Evolutionary conservation across 2,797 vertebrate genomes (phyloP).

Genomic region (Premnoplex brunnescens): DNA sequence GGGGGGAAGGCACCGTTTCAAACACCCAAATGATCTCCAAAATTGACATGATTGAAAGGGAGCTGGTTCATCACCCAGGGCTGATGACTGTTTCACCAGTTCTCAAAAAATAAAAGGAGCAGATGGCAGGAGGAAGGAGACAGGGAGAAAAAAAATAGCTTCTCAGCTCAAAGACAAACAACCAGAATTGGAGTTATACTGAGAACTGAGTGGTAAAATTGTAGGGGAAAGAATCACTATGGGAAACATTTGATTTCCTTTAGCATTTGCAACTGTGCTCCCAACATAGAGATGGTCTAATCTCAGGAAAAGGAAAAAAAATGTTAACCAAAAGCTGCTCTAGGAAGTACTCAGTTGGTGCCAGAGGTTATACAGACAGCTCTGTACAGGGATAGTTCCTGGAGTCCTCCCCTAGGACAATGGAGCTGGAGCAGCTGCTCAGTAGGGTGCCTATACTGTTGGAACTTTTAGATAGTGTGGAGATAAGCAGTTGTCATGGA

Average conservation of each 20-base stretch:
- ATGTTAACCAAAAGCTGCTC: neutral
- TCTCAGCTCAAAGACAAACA: neutral
- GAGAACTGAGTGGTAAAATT: neutral
- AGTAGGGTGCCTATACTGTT: neutral
- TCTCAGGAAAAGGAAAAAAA: neutral
- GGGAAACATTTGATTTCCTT: slow-evolving; percentile 3
- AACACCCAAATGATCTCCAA: neutral
- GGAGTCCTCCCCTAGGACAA: neutral
- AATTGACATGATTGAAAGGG: neutral
- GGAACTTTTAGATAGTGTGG: neutral
- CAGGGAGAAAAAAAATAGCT: neutral
- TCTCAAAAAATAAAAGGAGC: slow-evolving; percentile 19
- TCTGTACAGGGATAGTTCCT: neutral
- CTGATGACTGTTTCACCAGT: neutral
- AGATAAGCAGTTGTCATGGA: neutral
- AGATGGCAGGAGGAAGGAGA: slow-evolving; percentile 43
- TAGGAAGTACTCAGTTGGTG: neutral
- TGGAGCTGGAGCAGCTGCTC: neutral
- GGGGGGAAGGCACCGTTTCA: neutral
- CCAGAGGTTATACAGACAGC: neutral
- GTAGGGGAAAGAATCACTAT: neutral
- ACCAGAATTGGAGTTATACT: neutral
- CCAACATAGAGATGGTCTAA: neutral
- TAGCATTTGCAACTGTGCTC: neutral
- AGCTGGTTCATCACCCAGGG: neutral